phyloP scores from a whole-genome alignment of 2,888 invertebrate genomes.

The Hirtodrosophila duncani region DNA sequence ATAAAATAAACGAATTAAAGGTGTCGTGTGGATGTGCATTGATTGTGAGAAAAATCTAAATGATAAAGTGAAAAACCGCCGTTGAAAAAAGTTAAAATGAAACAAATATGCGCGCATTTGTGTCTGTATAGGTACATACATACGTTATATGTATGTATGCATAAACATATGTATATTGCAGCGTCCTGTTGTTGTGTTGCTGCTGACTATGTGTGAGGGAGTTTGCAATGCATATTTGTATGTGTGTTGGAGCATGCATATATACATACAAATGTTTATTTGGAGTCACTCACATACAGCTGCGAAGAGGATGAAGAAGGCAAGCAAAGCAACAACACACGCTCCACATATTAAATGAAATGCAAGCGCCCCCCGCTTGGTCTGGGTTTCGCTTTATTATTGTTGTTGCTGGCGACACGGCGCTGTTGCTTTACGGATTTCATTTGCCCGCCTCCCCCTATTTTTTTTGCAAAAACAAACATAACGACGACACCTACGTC shows the following conservation, averaged over 20 bases:
- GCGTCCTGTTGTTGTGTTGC: conserved; percentile 16
- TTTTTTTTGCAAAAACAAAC: conserved; percentile 55
- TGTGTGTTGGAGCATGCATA: not conserved
- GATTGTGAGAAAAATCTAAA: conserved; percentile 37
- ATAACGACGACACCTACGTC: no score
- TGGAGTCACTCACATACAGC: conserved; percentile 42
- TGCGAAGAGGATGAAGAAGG: no score
- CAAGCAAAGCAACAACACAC: conserved; percentile 9
- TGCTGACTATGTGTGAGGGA: not conserved
- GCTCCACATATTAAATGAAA: conserved; percentile 51
- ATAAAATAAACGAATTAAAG: conserved; percentile 9
- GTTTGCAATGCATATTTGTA: not conserved
- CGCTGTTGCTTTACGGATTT: conserved; percentile 68
- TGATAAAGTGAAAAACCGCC: conserved; percentile 41
- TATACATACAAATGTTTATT: conserved; percentile 5
- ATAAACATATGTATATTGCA: conserved; percentile 56
- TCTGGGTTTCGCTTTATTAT: conserved; percentile 26
- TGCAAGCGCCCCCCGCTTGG: conserved; percentile 42
- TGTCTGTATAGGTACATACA: conserved; percentile 61
- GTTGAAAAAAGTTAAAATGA: conserved; percentile 47
- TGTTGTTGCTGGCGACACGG: conserved; percentile 7
- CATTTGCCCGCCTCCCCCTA: conserved; percentile 48
- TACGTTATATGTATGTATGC: conserved; percentile 68
- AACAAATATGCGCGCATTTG: conserved; percentile 67
- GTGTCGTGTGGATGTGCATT: conserved; percentile 15